Evolutionary conservation across 2,888 invertebrate species (phyloP).

Genomic region (Torymus aiolomorphi): DNA sequence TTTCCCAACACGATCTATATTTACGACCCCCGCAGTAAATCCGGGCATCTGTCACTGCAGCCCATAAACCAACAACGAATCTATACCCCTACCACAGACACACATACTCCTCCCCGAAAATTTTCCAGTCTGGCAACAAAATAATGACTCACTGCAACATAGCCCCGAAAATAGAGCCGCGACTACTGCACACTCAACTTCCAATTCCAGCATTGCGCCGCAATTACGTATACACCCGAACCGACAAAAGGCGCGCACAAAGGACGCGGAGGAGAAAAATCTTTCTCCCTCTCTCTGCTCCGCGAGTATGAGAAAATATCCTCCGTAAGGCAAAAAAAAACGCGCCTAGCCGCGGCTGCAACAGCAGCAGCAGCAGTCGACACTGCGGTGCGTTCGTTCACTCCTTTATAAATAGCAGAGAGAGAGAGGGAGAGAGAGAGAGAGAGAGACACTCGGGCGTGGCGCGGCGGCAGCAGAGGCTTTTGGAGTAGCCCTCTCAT

Average conservation of each 20-base stretch:
- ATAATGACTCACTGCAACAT: too few relatives aligned
- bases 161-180: too few relatives aligned
- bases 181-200: too few relatives aligned
- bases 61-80: too few relatives aligned
- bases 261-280: background rate
- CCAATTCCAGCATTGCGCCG: too few relatives aligned
- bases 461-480: conserved; percentile 2
- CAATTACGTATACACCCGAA: too few relatives aligned
- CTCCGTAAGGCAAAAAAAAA: background rate
- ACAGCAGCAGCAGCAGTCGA: conserved; percentile 40
- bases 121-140: too few relatives aligned
- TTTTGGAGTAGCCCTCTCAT: conserved; percentile 13
- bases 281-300: background rate
- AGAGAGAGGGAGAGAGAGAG: conserved; percentile 24
- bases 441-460: conserved; percentile 29
- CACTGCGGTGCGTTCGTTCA: conserved; percentile 65
- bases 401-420: conserved; percentile 68
- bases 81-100: too few relatives aligned
- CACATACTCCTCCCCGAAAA: too few relatives aligned
- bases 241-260: background rate
- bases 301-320: conserved; percentile 2
- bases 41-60: too few relatives aligned
- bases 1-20: too few relatives aligned
- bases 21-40: too few relatives aligned
- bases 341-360: background rate